Percentiles rank a stretch among this genome's conserved stretches.
phyloP scores from a whole-genome alignment of 1,140 invertebrate species.

The Plodia interpunctella region DNA sequence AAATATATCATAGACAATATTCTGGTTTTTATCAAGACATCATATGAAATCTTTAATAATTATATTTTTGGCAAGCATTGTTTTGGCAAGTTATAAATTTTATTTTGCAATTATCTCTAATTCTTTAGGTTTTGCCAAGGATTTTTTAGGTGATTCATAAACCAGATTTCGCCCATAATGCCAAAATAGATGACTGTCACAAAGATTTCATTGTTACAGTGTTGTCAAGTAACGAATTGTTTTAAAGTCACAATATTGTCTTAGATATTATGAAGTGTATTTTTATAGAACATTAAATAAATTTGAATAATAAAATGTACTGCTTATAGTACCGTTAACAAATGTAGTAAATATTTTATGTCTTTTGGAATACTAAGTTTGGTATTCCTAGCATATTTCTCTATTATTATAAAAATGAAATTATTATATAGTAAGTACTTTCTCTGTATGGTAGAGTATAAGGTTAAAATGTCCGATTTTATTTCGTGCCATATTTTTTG shows the following conservation, averaged over 20 bases:
- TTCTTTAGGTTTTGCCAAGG: too few species aligned
- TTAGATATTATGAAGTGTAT: too few species aligned
- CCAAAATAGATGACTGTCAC: neutral
- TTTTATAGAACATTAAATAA: too few species aligned
- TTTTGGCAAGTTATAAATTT: too few species aligned
- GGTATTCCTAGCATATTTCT: neutral
- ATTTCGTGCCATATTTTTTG: conserved; percentile 30
- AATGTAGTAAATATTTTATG: neutral
- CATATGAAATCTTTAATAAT: too few species aligned
- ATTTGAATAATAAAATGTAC: neutral
- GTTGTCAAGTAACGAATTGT: neutral
- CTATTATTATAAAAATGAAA: neutral
- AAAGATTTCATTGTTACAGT: neutral
- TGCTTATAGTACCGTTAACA: neutral
- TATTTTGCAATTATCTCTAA: too few species aligned
- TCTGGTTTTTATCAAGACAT: neutral
- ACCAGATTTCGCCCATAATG: too few species aligned
- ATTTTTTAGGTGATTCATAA: too few species aligned
- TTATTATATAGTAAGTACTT: neutral
- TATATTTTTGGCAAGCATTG: too few species aligned
- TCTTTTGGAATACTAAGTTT: neutral
- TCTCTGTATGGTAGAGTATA: neutral
- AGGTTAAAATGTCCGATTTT: conserved; percentile 16
- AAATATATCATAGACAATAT: neutral
- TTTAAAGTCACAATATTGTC: neutral